These are phyloP conservation scores for Drepanosiphum platanoidis DNA, from an alignment of 2,888 invertebrate species.

Conservation along the genomic window DNA sequence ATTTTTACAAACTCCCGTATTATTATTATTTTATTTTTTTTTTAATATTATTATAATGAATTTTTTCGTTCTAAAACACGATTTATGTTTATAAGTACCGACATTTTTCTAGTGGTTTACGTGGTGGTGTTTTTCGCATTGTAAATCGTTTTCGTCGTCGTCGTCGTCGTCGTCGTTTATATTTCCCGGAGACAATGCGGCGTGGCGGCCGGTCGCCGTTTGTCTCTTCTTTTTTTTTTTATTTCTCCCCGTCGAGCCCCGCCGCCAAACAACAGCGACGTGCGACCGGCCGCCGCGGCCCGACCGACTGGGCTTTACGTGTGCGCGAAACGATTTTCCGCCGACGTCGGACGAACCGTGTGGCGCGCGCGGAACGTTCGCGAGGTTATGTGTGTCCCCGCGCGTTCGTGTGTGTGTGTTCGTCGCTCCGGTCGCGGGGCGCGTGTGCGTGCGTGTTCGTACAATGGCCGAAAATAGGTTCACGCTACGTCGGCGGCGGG, in stretches of 20 bases:
- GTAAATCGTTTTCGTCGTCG: background rate
- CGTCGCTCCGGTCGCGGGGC: background rate
- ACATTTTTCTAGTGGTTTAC: conserved; percentile 18
- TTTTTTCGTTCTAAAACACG: conserved; percentile 21
- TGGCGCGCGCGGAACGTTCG: conserved; percentile 43
- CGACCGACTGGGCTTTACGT: background rate
- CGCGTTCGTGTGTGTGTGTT: background rate
- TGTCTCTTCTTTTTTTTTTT: conserved; percentile 1
- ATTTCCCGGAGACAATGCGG: conserved; percentile 33
- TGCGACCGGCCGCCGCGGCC: conserved; percentile 5
- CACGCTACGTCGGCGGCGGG: conserved; percentile 45
- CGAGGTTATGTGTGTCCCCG: conserved; percentile 45
- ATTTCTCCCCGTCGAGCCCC: background rate
- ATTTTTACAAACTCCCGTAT: conserved; percentile 61
- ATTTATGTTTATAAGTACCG: conserved; percentile 27
- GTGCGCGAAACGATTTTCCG: conserved; percentile 23
- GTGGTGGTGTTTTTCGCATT: conserved; percentile 1
- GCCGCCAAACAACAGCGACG: background rate
- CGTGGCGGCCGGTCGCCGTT: background rate
- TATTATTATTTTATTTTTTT: conserved; percentile 44
- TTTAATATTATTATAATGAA: background rate
- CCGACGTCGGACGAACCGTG: conserved; percentile 7
- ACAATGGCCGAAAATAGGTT: conserved; percentile 61
- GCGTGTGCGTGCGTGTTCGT: conserved; percentile 8
- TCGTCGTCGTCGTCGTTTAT: no score